Evolutionary conservation across 1,140 invertebrate species (phyloP).

Genomic region (Cyclina sinensis): DNA sequence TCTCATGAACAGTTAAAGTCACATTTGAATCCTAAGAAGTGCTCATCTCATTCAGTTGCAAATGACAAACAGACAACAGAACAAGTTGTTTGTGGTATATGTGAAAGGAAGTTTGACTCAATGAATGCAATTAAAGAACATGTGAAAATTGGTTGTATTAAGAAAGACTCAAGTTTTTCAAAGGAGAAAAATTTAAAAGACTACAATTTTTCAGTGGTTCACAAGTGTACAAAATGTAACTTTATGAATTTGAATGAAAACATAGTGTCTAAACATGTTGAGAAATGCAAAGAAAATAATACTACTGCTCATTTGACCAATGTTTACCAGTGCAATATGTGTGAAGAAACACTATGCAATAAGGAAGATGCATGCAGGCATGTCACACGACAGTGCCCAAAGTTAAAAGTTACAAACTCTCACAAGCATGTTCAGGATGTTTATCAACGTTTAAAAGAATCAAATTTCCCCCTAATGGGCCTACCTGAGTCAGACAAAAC

Average conservation of each 20-base stretch:
- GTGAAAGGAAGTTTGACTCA: conserved; percentile 24
- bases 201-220: conserved; percentile 29
- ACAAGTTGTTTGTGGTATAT: conserved; percentile 47
- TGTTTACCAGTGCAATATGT: conserved; percentile 54
- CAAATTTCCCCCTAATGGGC: neutral
- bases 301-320: neutral
- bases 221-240: conserved; percentile 52
- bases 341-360: conserved; percentile 22
- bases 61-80: neutral
- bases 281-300: conserved; percentile 13
- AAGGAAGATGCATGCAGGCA: conserved; percentile 43
- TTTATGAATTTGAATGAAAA: conserved; percentile 31
- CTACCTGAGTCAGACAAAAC: neutral
- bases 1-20: conserved; percentile 30
- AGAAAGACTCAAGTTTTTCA: neutral
- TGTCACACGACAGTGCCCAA: conserved; percentile 54
- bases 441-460: conserved; percentile 36
- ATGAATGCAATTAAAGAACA: conserved; percentile 50
- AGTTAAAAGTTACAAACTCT: conserved; percentile 39
- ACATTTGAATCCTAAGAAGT: conserved; percentile 3
- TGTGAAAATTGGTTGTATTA: conserved; percentile 43
- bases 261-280: conserved; percentile 34
- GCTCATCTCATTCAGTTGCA: neutral
- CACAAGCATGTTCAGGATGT: conserved; percentile 41
- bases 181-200: neutral